Percentiles rank a stretch among this genome's conserved stretches.
These are phyloP conservation scores for Lamprotornis superbus DNA, from an alignment of 2,113 vertebrate genomes.

Conservation along the genomic window DNA sequence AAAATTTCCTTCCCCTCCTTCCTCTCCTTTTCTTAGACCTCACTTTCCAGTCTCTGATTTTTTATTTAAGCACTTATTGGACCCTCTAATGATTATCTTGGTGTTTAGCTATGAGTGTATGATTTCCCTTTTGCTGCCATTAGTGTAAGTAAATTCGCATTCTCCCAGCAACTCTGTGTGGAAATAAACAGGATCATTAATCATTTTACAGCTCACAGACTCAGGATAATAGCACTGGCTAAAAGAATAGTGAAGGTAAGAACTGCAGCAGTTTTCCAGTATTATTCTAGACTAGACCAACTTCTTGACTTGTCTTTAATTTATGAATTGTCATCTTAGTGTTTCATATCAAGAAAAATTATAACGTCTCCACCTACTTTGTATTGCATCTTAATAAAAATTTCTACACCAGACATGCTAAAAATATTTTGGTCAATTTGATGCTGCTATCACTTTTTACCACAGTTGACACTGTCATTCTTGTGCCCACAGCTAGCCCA, in stretches of 20 bases:
- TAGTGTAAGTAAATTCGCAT: background rate
- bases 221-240: background rate
- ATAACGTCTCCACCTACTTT: background rate
- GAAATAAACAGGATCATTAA: conserved; percentile 31
- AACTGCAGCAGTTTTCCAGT: background rate
- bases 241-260: background rate
- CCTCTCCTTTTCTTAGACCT: background rate
- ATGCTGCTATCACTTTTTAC: background rate
- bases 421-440: background rate
- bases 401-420: background rate
- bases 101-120: background rate
- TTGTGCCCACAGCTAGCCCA: background rate
- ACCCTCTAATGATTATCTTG: background rate
- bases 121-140: background rate
- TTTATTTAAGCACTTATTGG: background rate
- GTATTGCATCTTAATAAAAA: background rate
- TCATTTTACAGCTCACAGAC: background rate
- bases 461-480: background rate
- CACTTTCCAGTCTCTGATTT: background rate
- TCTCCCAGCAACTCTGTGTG: background rate
- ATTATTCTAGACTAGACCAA: background rate
- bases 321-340: background rate
- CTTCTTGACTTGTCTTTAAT: background rate
- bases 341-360: background rate
- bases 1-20: background rate